Percentiles rank a stretch among this genome's conserved stretches.
Conservation (phyloP, 1,140 invertebrate species). For the Periplaneta americana region DNA sequence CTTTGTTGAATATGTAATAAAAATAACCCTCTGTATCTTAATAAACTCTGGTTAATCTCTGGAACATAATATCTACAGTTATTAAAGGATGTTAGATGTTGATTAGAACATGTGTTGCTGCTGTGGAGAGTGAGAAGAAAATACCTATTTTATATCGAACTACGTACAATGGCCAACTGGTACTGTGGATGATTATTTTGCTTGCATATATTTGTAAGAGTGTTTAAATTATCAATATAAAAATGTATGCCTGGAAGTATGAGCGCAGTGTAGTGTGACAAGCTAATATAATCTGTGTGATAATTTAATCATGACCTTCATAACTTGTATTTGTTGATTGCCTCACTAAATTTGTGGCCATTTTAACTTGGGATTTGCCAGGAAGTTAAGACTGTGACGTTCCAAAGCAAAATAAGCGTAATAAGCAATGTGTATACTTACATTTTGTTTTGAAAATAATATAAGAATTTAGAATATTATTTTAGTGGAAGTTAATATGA, state of each 20-base stretch:
- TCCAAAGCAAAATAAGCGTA: background rate
- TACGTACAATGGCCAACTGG: background rate
- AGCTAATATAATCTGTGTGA: background rate
- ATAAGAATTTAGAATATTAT: background rate
- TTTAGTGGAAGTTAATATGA: background rate
- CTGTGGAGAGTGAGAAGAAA: background rate
- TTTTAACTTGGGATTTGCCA: background rate
- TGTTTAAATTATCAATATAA: background rate
- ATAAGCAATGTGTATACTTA: background rate
- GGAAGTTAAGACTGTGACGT: background rate
- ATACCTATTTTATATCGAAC: background rate
- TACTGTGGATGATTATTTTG: background rate
- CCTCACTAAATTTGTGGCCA: background rate
- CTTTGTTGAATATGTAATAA: background rate
- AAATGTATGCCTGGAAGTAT: background rate
- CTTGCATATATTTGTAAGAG: background rate
- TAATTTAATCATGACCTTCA: background rate
- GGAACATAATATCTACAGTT: background rate
- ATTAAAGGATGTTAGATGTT: background rate
- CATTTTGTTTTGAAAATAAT: background rate
- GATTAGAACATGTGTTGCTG: background rate
- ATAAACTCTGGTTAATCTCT: background rate
- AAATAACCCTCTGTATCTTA: background rate
- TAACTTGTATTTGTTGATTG: background rate
- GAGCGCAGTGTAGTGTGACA: background rate